phyloP scores from a whole-genome alignment of 2,888 invertebrate species.

The Selenia dentaria region DNA sequence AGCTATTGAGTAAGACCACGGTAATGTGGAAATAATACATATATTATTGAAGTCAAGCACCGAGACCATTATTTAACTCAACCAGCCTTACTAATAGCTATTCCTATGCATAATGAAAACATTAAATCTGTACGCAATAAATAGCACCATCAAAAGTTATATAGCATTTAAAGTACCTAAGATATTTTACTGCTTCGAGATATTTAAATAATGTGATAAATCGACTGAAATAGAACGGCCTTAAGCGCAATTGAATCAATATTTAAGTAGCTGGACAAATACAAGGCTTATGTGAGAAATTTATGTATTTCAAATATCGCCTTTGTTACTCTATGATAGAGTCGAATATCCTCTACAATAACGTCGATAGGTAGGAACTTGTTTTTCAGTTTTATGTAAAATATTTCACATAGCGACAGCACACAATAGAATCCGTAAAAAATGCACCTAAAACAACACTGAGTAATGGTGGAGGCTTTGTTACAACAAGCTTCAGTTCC shows the following conservation, averaged over 20 bases:
- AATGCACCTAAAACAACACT: conserved; percentile 23
- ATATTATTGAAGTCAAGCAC: no score
- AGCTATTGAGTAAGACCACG: no score
- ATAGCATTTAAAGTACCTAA: conserved; percentile 5
- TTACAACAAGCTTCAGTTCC: conserved; percentile 27
- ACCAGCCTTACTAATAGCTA: no score
- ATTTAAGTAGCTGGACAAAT: conserved; percentile 43
- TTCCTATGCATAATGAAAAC: conserved; percentile 4
- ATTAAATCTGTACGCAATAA: conserved; percentile 1
- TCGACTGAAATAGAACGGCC: conserved; percentile 48
- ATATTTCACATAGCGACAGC: conserved; percentile 31
- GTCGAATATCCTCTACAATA: not conserved
- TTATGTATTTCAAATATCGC: not conserved
- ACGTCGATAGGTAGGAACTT: conserved; percentile 8
- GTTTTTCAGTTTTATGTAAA: conserved; percentile 18
- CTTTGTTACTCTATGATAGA: not conserved
- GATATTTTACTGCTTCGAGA: conserved; percentile 9
- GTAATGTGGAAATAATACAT: no score
- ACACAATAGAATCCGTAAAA: conserved; percentile 24
- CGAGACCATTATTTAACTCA: no score
- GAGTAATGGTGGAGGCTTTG: not conserved
- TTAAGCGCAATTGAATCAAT: conserved; percentile 48
- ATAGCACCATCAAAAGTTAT: conserved; percentile 12
- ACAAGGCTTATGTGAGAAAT: conserved; percentile 16
- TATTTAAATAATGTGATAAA: conserved; percentile 34